phyloP scores from a whole-genome alignment of 2,797 vertebrate species.

The Xyrichtys novacula region DNA sequence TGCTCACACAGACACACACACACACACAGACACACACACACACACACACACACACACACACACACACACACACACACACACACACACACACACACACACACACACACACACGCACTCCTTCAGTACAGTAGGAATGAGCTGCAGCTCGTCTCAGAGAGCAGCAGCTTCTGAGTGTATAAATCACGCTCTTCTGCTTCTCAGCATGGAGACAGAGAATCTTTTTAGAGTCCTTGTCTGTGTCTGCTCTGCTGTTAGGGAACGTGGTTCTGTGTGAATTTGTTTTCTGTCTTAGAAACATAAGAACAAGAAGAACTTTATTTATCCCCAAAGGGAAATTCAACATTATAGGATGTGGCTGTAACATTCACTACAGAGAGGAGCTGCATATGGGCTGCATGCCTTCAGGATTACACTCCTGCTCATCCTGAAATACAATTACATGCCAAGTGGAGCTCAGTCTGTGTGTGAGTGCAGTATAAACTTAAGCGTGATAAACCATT shows the following conservation, averaged over 20 bases:
- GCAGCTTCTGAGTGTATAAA: constrained; percentile 16
- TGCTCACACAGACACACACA: neutral
- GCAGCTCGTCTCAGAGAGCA: neutral
- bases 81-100: constrained; percentile 17
- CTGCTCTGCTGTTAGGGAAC: neutral
- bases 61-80: constrained; percentile 4
- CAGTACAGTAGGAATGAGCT: constrained; percentile 2
- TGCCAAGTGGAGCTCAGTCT: neutral
- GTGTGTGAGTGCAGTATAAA: neutral
- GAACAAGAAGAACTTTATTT: no score
- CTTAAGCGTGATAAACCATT: neutral
- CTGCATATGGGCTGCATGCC: constrained; percentile 8
- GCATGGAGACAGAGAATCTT: constrained; percentile 1
- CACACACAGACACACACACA: neutral
- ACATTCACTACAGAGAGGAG: no score
- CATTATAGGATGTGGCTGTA: no score
- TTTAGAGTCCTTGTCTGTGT: neutral
- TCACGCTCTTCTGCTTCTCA: constrained; percentile 5
- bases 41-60: constrained; percentile 7
- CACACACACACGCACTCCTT: constrained; percentile 3
- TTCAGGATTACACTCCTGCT: neutral
- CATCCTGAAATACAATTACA: neutral
- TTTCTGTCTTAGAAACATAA: constrained; percentile 8
- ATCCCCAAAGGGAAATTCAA: no score
- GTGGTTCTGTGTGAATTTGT: constrained; percentile 7